These are phyloP conservation scores for Cylindroiulus punctatus DNA, from an alignment of 2,888 invertebrate species.

Conservation along the genomic window DNA sequence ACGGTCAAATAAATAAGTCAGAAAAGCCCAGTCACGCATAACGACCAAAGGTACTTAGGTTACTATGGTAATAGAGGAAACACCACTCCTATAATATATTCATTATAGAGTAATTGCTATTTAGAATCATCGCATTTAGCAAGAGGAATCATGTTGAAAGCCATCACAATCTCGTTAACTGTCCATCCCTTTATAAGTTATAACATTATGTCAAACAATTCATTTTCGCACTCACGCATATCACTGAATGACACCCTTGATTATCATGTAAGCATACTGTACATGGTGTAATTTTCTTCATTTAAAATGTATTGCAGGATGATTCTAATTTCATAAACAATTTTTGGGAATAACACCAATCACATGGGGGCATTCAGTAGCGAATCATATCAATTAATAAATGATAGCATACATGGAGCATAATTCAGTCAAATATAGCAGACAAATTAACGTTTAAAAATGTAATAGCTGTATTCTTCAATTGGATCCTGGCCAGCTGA, in stretches of 20 bases:
- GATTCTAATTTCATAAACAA: neutral
- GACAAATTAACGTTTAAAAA: too few relatives aligned
- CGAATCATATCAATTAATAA: too few relatives aligned
- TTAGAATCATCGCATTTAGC: neutral
- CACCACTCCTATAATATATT: neutral
- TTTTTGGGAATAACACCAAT: neutral
- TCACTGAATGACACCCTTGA: neutral
- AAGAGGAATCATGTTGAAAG: neutral
- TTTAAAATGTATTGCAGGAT: neutral
- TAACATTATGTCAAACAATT: neutral
- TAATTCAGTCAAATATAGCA: too few relatives aligned
- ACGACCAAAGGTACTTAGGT: neutral
- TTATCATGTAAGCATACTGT: neutral
- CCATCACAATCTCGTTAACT: neutral
- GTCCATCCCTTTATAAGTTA: constrained; percentile 11
- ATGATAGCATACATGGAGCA: too few relatives aligned
- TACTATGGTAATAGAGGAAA: constrained; percentile 34
- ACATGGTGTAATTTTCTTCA: neutral
- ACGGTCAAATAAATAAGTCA: neutral
- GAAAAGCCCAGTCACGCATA: neutral
- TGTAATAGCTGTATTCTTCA: too few relatives aligned
- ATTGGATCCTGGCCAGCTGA: neutral
- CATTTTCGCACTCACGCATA: constrained; percentile 37
- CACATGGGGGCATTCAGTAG: too few relatives aligned
- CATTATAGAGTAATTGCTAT: constrained; percentile 3